phyloP scores from a whole-genome alignment of 2,888 invertebrate species.

The Drosophila robusta region DNA sequence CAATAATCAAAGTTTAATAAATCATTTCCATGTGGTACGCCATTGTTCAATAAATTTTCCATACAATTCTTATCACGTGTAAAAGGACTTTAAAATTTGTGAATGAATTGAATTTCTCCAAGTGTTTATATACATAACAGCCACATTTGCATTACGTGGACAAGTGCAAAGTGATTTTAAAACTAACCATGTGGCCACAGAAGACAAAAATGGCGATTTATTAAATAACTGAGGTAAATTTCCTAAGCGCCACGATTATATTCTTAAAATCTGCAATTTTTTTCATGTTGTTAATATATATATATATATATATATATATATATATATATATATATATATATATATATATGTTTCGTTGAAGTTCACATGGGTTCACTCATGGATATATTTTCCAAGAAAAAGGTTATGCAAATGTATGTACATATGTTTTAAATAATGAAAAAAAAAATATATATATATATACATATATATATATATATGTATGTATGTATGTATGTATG shows the following conservation, averaged over 20 bases:
- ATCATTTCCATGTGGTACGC: not conserved
- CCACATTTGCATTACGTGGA: conserved; percentile 30
- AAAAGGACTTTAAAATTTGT: conserved; percentile 1
- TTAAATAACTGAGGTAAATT: conserved; percentile 34
- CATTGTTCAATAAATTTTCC: not conserved
- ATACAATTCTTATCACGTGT: not conserved
- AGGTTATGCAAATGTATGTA: conserved; percentile 2
- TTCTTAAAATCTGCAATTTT: not conserved
- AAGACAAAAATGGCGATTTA: conserved; percentile 1
- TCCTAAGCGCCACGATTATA: not conserved
- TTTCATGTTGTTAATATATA: not conserved
- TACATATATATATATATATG: no score
- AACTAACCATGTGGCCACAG: not conserved
- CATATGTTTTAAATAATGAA: no score
- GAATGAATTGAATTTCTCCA: not conserved
- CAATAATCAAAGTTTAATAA: conserved; percentile 15
- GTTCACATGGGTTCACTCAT: not conserved
- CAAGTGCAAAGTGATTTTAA: conserved; percentile 10
- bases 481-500: no score
- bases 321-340: not conserved
- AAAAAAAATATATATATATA: not conserved
- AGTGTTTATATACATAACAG: conserved; percentile 7
- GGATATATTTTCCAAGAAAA: not conserved
- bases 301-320: no score
- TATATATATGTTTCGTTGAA: not conserved